These are phyloP conservation scores for Notocelia uddmanniana DNA, from an alignment of 2,888 invertebrate genomes.

Conservation along the genomic window DNA sequence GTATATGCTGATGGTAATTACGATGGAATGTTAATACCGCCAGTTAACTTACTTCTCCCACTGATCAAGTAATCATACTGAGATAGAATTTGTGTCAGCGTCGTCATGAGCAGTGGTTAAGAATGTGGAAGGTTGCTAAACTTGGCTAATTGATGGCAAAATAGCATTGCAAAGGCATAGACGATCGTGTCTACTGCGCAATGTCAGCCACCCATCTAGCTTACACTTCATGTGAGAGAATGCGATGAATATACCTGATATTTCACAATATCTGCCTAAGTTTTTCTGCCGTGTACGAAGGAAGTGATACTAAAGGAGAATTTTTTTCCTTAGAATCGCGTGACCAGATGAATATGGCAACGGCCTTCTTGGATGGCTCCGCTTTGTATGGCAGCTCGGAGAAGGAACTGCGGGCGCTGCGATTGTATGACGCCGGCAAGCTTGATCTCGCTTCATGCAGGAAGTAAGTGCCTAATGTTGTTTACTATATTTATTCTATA, in stretches of 20 bases:
- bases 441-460: constrained; percentile 89
- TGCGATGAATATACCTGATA: not conserved
- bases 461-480: constrained; percentile 69
- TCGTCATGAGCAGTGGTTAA: not conserved
- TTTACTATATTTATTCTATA: not conserved
- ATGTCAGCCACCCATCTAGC: constrained; percentile 6
- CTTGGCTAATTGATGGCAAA: constrained; percentile 20
- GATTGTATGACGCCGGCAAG: constrained; percentile 90
- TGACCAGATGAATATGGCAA: constrained; percentile 94
- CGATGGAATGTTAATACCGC: not conserved
- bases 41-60: not conserved
- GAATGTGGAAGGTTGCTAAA: constrained; percentile 37
- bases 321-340: constrained; percentile 84
- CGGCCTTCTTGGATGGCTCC: constrained; percentile 93
- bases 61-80: not conserved
- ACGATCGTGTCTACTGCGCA: not conserved
- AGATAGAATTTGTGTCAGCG: constrained; percentile 24
- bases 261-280: not conserved
- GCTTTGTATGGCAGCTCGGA: constrained; percentile 93
- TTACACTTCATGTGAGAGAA: not conserved
- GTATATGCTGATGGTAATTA: not conserved
- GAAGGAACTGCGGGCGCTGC: constrained; percentile 88
- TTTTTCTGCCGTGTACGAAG: not conserved
- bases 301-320: not conserved
- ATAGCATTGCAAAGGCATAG: constrained; percentile 18